These are phyloP conservation scores for Ambastaia sidthimunki DNA, from an alignment of 2,797 vertebrate genomes.

Conservation along the genomic window DNA sequence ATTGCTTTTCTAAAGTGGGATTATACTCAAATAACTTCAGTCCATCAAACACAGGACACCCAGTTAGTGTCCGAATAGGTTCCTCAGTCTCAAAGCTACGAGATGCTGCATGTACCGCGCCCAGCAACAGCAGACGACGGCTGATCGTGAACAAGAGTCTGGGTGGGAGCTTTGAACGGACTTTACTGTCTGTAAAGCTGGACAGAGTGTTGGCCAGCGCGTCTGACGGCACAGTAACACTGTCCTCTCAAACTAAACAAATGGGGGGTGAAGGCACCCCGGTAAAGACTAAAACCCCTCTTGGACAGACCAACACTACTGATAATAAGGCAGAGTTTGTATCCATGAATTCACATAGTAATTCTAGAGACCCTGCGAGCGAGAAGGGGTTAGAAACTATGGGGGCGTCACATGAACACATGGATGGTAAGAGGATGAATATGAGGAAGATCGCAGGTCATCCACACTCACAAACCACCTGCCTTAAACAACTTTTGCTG, in stretches of 20 bases:
- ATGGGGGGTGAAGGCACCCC: conserved; percentile 87
- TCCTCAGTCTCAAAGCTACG: conserved; percentile 72
- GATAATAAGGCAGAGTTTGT: conserved; percentile 78
- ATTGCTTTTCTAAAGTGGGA: conserved; percentile 77
- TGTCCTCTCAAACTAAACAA: conserved; percentile 77
- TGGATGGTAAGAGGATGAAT: conserved; percentile 88
- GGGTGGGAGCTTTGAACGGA: conserved; percentile 69
- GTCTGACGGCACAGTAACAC: conserved; percentile 72
- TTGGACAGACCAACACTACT: conserved; percentile 76
- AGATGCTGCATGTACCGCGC: conserved; percentile 63
- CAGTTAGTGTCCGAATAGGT: conserved; percentile 71
- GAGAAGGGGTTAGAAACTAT: conserved; percentile 79
- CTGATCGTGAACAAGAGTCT: conserved; percentile 74
- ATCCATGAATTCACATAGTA: conserved; percentile 75
- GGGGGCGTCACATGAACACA: conserved; percentile 79
- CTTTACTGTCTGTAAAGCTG: conserved; percentile 61
- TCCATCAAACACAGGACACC: conserved; percentile 44
- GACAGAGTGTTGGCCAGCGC: conserved; percentile 63
- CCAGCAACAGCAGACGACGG: conserved; percentile 62
- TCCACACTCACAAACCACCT: conserved; percentile 89
- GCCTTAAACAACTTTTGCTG: conserved; percentile 93
- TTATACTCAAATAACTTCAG: conserved; percentile 70
- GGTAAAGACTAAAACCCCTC: conserved; percentile 83
- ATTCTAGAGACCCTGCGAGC: conserved; percentile 74
- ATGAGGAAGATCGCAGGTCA: conserved; percentile 84